Percentiles rank a stretch among this genome's conserved stretches.
These are phyloP conservation scores for Pyralis farinalis DNA, from an alignment of 2,888 invertebrate genomes.

Conservation along the genomic window DNA sequence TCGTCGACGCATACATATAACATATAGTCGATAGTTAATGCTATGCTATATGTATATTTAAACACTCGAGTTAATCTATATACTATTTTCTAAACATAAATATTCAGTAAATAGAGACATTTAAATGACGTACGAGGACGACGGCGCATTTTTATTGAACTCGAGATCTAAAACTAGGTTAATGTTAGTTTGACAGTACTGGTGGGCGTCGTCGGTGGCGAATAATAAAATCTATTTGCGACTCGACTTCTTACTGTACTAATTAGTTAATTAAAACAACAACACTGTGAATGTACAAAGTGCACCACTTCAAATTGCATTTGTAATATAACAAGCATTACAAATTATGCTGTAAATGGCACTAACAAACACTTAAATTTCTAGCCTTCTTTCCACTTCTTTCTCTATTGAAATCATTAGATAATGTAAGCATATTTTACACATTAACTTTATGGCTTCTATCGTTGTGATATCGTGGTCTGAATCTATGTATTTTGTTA, in stretches of 20 bases:
- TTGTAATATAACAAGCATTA: conserved; percentile 10
- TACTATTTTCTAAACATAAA: background rate
- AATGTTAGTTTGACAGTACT: conserved; percentile 7
- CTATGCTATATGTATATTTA: too few relatives aligned
- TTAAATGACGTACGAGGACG: background rate
- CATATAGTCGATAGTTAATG: too few relatives aligned
- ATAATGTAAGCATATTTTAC: background rate
- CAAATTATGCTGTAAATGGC: background rate
- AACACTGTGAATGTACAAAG: background rate
- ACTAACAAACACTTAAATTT: background rate
- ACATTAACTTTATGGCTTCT: conserved; percentile 16
- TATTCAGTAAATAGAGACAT: background rate
- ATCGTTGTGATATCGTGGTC: conserved; percentile 37
- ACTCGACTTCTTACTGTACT: background rate
- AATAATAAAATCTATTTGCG: conserved; percentile 6
- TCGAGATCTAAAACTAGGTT: conserved; percentile 12
- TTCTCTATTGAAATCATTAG: background rate
- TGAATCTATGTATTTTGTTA: conserved; percentile 79
- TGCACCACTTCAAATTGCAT: conserved; percentile 2
- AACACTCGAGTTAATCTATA: too few relatives aligned
- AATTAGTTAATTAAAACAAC: background rate
- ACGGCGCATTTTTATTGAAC: conserved; percentile 10
- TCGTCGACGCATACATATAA: too few relatives aligned
- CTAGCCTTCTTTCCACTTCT: background rate
- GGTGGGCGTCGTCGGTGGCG: conserved; percentile 6